These are phyloP conservation scores for Calyptommatus sinebrachiatus DNA, from an alignment of 2,113 vertebrate genomes.

Conservation along the genomic window DNA sequence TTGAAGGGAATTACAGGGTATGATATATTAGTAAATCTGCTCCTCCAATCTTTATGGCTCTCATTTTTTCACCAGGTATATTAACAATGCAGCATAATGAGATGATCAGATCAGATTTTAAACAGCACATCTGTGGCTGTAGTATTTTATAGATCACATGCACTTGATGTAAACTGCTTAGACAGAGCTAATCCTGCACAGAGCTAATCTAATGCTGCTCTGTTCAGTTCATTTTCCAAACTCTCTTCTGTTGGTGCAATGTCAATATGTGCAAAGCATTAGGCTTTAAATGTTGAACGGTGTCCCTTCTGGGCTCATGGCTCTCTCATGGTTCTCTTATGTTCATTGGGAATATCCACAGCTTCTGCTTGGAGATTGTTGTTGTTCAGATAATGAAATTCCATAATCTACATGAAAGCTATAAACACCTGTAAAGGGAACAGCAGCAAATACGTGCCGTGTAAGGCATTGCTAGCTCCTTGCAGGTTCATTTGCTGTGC, in stretches of 20 bases:
- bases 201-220: background rate
- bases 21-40: background rate
- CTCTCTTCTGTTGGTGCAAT: background rate
- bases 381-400: background rate
- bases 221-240: background rate
- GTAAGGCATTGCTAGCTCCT: background rate
- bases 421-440: conserved; percentile 1
- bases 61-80: background rate
- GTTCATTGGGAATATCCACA: background rate
- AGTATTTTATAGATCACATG: background rate
- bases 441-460: background rate
- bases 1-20: too few species aligned
- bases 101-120: background rate
- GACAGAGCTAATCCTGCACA: background rate
- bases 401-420: background rate
- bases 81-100: background rate
- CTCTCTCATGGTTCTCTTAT: background rate
- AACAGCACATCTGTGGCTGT: background rate
- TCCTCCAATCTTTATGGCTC: background rate
- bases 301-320: background rate
- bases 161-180: background rate
- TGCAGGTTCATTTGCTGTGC: background rate
- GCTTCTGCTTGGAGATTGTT: background rate
- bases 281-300: too few species aligned
- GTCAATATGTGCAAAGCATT: too few species aligned